A percentile compares a stretch with the other conserved stretches of the same genome.
Evolutionary conservation across 2,797 vertebrate genomes (phyloP).

Genomic region (Lepidocolaptes lacrymiger): DNA sequence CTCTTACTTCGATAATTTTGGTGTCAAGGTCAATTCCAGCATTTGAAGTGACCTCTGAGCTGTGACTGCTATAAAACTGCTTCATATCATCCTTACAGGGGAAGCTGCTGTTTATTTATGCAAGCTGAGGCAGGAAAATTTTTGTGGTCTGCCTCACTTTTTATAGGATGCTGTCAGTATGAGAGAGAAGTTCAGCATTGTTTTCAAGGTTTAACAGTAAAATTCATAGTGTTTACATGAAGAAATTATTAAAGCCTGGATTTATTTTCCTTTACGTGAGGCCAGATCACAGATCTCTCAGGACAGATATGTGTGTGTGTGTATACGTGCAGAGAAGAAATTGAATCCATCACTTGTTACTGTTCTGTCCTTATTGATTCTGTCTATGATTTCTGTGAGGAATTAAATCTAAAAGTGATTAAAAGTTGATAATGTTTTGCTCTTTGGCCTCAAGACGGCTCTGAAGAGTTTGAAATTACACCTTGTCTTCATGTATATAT

Average conservation of each 20-base stretch:
- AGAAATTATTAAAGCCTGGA: background rate
- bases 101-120: background rate
- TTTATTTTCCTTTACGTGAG: background rate
- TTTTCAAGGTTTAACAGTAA: slow-evolving; percentile 5
- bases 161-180: background rate
- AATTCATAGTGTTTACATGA: background rate
- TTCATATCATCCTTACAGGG: fast-evolving
- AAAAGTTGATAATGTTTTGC: background rate
- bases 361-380: background rate
- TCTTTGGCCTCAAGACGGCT: background rate
- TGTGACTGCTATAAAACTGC: fast-evolving
- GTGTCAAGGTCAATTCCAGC: background rate
- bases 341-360: background rate
- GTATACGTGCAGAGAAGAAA: background rate
- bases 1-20: background rate
- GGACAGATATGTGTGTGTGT: background rate
- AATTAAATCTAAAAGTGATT: background rate
- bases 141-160: background rate
- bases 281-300: background rate
- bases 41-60: background rate
- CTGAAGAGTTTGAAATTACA: background rate
- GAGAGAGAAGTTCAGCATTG: background rate
- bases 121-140: background rate
- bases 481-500: background rate
- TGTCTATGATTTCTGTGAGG: background rate